Conservation (phyloP, 2,888 invertebrate species). For the Drosophila imparisetae region DNA sequence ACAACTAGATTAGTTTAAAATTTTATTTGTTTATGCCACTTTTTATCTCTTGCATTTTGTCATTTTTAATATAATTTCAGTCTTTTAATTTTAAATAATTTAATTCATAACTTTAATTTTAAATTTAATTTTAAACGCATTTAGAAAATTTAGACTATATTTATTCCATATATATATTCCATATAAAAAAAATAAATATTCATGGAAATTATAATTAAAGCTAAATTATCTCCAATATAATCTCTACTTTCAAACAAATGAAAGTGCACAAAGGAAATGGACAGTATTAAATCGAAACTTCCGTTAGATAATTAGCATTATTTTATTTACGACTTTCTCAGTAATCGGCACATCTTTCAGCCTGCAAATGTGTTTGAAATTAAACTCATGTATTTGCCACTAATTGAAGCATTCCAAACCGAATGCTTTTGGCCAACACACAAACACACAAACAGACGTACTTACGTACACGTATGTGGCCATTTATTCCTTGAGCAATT, state of each 20-base stretch:
- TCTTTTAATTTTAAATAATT: too few species aligned
- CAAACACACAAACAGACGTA: not conserved
- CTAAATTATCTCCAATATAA: not conserved
- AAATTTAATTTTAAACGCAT: too few species aligned
- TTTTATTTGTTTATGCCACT: too few species aligned
- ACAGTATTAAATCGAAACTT: not conserved
- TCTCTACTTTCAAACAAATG: not conserved
- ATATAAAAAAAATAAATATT: not conserved
- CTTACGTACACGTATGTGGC: not conserved
- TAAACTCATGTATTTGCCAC: not conserved
- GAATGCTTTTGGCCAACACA: conserved; percentile 1
- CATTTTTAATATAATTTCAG: not conserved
- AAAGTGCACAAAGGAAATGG: not conserved
- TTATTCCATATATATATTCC: too few species aligned
- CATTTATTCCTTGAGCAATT: conserved; percentile 11
- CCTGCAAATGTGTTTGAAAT: not conserved
- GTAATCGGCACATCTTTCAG: not conserved
- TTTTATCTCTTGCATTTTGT: not conserved
- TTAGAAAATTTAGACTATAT: too few species aligned
- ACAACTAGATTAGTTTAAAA: not conserved
- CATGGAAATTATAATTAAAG: not conserved
- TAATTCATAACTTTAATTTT: too few species aligned
- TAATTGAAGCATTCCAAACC: not conserved
- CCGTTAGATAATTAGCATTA: not conserved
- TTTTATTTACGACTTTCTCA: not conserved